Evolutionary conservation across 2,113 vertebrate genomes (phyloP).

Genomic region (Nyctereutes procyonoides): DNA sequence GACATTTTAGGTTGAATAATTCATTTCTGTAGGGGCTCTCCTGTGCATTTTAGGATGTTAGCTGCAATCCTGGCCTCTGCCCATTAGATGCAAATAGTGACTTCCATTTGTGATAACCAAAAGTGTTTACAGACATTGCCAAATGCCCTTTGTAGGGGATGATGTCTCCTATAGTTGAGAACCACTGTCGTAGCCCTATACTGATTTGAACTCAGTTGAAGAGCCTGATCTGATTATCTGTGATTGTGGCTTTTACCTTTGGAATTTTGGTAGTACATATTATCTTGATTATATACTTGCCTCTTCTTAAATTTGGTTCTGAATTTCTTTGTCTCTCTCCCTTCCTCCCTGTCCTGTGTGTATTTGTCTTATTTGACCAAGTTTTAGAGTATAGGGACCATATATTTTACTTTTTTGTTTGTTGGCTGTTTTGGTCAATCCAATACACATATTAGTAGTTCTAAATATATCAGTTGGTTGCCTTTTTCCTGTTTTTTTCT

Average conservation of each 20-base stretch:
- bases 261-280: background rate
- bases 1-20: background rate
- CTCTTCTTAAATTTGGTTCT: background rate
- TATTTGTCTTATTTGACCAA: background rate
- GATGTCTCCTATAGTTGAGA: background rate
- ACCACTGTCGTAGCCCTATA: background rate
- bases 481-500: background rate
- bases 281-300: background rate
- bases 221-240: background rate
- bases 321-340: background rate
- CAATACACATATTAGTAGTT: background rate
- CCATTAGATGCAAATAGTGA: background rate
- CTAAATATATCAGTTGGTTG: background rate
- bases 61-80: background rate
- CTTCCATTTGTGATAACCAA: background rate
- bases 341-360: background rate
- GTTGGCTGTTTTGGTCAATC: background rate
- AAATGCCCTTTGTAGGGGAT: background rate
- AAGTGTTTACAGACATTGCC: background rate
- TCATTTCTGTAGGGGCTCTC: background rate
- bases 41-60: background rate
- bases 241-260: background rate
- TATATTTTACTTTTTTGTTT: background rate
- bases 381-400: background rate
- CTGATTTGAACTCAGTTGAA: slow-evolving; percentile 22